Evolutionary conservation across 30 jellyfish, hydroid and myxozoan genomes (phyloP), one percentile per base, ranked within the genome.

Genomic region (Turritopsis dohrnii): DNA sequence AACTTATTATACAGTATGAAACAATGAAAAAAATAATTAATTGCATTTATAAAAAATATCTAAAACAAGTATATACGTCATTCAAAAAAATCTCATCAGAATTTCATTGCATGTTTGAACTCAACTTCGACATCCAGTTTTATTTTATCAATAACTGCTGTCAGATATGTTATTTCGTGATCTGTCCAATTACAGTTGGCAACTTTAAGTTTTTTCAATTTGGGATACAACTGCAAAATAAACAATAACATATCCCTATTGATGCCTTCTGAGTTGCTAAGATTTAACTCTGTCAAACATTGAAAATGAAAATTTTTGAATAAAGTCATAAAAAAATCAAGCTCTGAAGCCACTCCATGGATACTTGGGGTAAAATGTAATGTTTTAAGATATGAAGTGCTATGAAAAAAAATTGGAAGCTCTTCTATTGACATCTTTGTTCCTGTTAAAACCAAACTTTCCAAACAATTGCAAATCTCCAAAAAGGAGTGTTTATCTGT

Each of bases 221-320:
- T 69, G 9, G 77, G 77, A 27, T 69, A 69, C 22, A 69, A 69
- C 77, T 69, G 28, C 28, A 69, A 27, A 19, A 27, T 27, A 69
- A 27, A 1, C 22, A 69, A 69, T n/a, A 69, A 23, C 1, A 69
- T 21, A 7, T 69, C 30, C 28, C 9, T n/a, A 1, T 23, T n/a
- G 30, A 69, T 21, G 9, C 31, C 77, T n/a, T 69, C 77, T 23
- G 31, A n/a, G 19, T 19, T 17, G 17, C 31, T n/a, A 16, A 69
- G 30, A 69, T 69, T 19, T 27, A 69, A 69, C 77, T 69, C 77
- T 69, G 9, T 27, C 77, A 69, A 69, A 27, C 28, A 69, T n/a
- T 69, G 31, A 27, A 69, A 69, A 69, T 27, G 77, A 69, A 69
- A 69, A 19, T 69, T 69, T 69, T 17, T 69, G 22, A 69, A n/a